These are phyloP conservation scores for Tachina grossa DNA, from an alignment of 2,888 invertebrate genomes.

Conservation along the genomic window DNA sequence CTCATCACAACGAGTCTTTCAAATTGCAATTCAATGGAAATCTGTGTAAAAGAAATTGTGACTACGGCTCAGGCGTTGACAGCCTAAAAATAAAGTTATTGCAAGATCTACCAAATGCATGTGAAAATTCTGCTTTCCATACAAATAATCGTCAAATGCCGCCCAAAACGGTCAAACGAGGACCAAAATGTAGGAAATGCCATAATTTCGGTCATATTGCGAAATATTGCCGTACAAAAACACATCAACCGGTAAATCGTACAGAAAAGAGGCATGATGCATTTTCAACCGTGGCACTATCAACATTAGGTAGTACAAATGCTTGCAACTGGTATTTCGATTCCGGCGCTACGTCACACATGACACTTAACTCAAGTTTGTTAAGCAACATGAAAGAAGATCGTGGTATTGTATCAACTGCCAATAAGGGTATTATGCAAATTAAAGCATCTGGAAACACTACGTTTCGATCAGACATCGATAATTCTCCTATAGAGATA, in stretches of 20 bases:
- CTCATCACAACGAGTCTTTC: too few relatives aligned
- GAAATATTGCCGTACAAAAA: constrained; percentile 45
- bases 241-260: not conserved
- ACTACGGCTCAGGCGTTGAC: constrained; percentile 50
- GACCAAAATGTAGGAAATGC: constrained; percentile 52
- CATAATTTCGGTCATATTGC: constrained; percentile 61
- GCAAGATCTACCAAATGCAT: constrained; percentile 24
- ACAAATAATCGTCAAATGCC: not conserved
- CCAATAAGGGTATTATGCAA: too few relatives aligned
- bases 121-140: constrained; percentile 36
- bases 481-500: constrained; percentile 5
- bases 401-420: not conserved
- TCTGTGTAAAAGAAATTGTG: constrained; percentile 53
- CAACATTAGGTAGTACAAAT: constrained; percentile 22
- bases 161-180: constrained; percentile 27
- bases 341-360: constrained; percentile 34
- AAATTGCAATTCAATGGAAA: too few relatives aligned
- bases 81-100: constrained; percentile 56
- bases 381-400: not conserved
- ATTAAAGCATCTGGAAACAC: not conserved
- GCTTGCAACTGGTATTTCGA: constrained; percentile 25
- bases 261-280: constrained; percentile 6
- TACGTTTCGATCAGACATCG: not conserved
- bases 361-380: constrained; percentile 26
- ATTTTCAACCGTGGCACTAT: constrained; percentile 26